A percentile compares a stretch with the other conserved stretches of the same genome.
phyloP scores from a whole-genome alignment of 2,888 invertebrate species.

The Drosophila sordidapex region DNA sequence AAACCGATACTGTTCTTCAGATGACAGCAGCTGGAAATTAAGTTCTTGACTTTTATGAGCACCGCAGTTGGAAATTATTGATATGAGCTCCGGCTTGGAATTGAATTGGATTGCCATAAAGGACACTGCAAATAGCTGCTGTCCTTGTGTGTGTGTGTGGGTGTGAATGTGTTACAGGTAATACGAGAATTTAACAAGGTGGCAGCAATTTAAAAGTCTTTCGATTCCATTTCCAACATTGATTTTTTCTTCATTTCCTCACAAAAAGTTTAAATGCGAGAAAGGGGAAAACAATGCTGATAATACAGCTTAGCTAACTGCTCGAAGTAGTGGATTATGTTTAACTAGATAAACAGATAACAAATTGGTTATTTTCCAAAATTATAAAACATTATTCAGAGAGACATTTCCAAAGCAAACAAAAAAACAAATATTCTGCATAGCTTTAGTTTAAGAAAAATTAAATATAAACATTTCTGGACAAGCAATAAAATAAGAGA shows the following conservation, averaged over 20 bases:
- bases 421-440: background rate
- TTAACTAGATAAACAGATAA: background rate
- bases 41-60: conserved; percentile 78
- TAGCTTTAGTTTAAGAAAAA: background rate
- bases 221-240: conserved; percentile 2
- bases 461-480: background rate
- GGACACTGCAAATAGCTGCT: conserved; percentile 19
- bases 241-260: background rate
- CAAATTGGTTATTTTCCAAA: background rate
- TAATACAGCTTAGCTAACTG: background rate
- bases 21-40: conserved; percentile 77
- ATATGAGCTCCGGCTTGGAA: conserved; percentile 60
- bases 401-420: background rate
- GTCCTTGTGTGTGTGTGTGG: conserved; percentile 4
- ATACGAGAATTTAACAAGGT: conserved; percentile 41
- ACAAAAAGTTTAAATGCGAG: background rate
- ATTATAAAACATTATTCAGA: background rate
- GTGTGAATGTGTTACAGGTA: conserved; percentile 43
- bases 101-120: conserved; percentile 56
- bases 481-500: background rate
- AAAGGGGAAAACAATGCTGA: background rate
- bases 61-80: conserved; percentile 76
- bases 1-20: conserved; percentile 76
- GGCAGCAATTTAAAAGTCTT: conserved; percentile 28
- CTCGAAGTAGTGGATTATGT: background rate